These are phyloP conservation scores for Zaprionus obscuricornis DNA, from an alignment of 2,888 invertebrate genomes.

Conservation along the genomic window DNA sequence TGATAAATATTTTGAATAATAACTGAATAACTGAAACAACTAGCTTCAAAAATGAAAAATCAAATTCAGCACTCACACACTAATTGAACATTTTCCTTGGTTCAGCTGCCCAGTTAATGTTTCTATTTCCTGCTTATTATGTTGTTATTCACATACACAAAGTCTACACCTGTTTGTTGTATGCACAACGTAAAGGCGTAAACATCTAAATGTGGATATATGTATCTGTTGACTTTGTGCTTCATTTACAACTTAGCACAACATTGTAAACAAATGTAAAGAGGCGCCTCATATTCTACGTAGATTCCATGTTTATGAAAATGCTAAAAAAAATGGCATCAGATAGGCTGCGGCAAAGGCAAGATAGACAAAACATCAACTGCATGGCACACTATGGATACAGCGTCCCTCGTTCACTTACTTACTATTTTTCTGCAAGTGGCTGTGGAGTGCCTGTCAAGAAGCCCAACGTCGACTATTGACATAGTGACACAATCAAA, in stretches of 20 bases:
- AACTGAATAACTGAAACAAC: too few species aligned
- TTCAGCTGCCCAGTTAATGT: too few species aligned
- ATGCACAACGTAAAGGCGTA: not conserved
- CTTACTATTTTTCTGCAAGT: conserved; percentile 47
- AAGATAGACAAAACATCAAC: conserved; percentile 25
- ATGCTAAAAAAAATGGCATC: conserved; percentile 1
- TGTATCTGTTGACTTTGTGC: conserved; percentile 58
- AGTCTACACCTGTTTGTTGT: too few species aligned
- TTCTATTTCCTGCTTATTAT: too few species aligned
- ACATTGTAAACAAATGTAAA: conserved; percentile 67
- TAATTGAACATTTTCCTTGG: too few species aligned
- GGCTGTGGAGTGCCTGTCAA: conserved; percentile 62
- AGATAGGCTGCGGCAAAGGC: conserved; percentile 17
- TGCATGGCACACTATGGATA: conserved; percentile 35
- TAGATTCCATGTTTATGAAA: conserved; percentile 10
- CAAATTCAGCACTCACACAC: too few species aligned
- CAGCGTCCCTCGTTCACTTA: conserved; percentile 12
- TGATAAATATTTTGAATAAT: too few species aligned
- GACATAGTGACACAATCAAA: conserved; percentile 72
- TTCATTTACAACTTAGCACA: conserved; percentile 65
- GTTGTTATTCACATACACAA: not conserved
- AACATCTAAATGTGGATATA: not conserved
- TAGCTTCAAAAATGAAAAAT: too few species aligned
- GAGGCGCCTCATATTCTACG: conserved; percentile 51
- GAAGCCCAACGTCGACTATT: conserved; percentile 69